Base-by-base conservation (phyloP, 2,113 vertebrate species). In the Casuarius casuarius region DNA sequence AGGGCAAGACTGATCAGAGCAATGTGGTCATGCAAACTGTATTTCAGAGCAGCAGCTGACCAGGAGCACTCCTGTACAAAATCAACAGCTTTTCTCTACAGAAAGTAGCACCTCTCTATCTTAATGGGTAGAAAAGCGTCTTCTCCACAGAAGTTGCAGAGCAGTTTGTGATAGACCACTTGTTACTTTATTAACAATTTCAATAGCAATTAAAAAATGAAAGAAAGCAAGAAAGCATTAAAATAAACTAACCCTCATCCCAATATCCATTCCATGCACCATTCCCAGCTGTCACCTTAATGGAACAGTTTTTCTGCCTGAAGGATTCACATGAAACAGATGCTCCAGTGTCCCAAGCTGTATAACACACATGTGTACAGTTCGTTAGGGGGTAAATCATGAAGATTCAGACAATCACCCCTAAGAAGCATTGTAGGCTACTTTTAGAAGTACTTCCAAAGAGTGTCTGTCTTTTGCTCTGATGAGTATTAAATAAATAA, bases 41-140 rank as follows among this genome's bases (percentile, higher is more conserved):
- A 26, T 74, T 62, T 68, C 26, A 68, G 76, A 76, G 66, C n/a
- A 73, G n/a, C 56, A 65, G 21, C 56, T 56, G 76, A 19, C 8
- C 0, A 0, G 42, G 21, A 87, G 18, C 5, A 1, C 20, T 76
- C 62, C 48, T 58, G 8, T 4, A 29, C 62, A 49, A 75, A 63
- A 38, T 21, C 48, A 65, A 3, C 14, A 0, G 2, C 26, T 81
- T 63, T 58, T 42, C n/a, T 3, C 31, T 70, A 10, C 15, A 16
- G 68, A 54, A 74, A 80, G 68, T 26, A 70, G n/a, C 11, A 28
- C 3, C 22, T 58, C 54, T 81, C 49, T 70, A 75, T 31, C n/a
- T 20, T 29, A 20, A 12, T 38, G 18, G 35, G 31, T 71, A 51
- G 62, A 68, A 80, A 35, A 5, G 9, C 17, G 5, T 56, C 19